Percentiles rank a stretch among this genome's conserved stretches.
These are phyloP conservation scores for Saimiri boliviensis DNA, from an alignment of 2,113 vertebrate species.

Conservation along the genomic window DNA sequence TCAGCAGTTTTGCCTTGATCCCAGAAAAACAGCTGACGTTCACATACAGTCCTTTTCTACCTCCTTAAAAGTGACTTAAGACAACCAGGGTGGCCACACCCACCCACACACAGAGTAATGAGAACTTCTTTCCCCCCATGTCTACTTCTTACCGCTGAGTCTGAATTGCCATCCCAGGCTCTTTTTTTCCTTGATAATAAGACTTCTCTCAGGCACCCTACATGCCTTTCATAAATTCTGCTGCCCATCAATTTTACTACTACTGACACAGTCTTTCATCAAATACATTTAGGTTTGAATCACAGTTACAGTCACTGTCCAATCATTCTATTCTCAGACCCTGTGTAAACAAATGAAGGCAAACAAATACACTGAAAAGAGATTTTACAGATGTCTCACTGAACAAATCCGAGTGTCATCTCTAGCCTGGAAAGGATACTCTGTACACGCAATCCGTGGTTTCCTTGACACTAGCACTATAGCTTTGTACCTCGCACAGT, in stretches of 20 bases:
- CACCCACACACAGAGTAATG: not conserved
- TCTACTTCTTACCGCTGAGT: not conserved
- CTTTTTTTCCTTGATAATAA: not conserved
- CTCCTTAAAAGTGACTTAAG: not conserved
- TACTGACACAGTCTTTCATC: not conserved
- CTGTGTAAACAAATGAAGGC: not conserved
- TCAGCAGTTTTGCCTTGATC: not conserved
- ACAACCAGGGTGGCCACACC: not conserved
- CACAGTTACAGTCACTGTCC: not conserved
- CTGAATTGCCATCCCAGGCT: not conserved
- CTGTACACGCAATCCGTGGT: not conserved
- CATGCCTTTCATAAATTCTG: not conserved
- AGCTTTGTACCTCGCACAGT: not conserved
- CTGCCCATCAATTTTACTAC: not conserved
- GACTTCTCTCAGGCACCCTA: not conserved
- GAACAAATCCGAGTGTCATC: not conserved
- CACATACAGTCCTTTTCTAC: not conserved
- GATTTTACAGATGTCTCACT: not conserved
- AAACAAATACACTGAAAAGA: not conserved
- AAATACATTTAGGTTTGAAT: not conserved
- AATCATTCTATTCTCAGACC: not conserved
- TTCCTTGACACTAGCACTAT: not conserved
- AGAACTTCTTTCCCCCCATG: not conserved
- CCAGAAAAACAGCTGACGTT: not conserved
- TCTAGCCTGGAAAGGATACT: not conserved